These are phyloP conservation scores for Oryzias sinensis DNA, from an alignment of 2,797 vertebrate genomes.

Conservation along the genomic window DNA sequence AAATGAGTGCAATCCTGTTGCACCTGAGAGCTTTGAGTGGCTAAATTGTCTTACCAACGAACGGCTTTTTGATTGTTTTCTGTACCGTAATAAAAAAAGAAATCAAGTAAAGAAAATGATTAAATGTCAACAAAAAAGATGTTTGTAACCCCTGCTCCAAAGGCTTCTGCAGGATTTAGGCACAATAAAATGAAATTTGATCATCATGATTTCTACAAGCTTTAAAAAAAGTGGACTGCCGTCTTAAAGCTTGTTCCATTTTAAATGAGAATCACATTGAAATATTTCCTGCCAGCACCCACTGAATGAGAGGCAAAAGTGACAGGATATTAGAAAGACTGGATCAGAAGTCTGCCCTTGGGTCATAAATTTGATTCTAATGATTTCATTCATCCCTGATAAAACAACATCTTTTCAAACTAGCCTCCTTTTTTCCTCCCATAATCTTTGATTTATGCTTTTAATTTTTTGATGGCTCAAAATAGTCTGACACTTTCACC, in stretches of 20 bases:
- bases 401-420: conserved; percentile 80
- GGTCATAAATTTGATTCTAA: conserved; percentile 87
- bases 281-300: conserved; percentile 59
- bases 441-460: conserved; percentile 92
- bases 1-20: too few relatives aligned
- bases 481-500: conserved; percentile 85
- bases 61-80: too few relatives aligned
- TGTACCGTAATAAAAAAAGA: not conserved
- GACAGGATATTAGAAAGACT: conserved; percentile 67
- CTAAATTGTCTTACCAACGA: too few relatives aligned
- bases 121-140: not conserved
- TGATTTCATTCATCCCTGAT: conserved; percentile 88
- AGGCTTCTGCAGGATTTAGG: conserved; percentile 26
- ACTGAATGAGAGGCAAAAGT: conserved; percentile 57
- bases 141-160: conserved; percentile 9
- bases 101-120: not conserved
- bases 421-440: conserved; percentile 64
- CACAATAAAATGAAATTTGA: conserved; percentile 22
- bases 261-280: conserved; percentile 40
- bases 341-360: conserved; percentile 70
- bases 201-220: conserved; percentile 23
- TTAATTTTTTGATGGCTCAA: conserved; percentile 92
- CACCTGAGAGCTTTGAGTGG: too few relatives aligned
- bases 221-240: conserved; percentile 26
- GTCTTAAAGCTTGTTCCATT: conserved; percentile 40